These are phyloP conservation scores for Mactra quadrangularis DNA, from an alignment of 1,140 invertebrate species.

Conservation along the genomic window DNA sequence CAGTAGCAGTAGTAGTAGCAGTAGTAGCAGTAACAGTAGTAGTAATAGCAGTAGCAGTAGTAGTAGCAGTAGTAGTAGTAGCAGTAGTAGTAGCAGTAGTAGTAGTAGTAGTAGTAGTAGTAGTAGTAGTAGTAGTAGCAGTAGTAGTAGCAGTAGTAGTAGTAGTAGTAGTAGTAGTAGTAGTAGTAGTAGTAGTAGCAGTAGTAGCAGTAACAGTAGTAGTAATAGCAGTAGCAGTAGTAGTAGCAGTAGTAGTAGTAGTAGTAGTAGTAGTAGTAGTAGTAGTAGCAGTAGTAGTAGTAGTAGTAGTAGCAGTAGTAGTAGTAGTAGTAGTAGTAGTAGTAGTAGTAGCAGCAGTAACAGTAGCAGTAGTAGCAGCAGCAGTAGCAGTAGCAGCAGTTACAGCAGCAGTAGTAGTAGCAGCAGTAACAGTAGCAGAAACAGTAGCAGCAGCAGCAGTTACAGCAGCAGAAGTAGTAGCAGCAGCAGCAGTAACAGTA, in stretches of 20 bases:
- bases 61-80: slow-evolving; percentile 24
- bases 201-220: no score
- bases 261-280: background rate
- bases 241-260: slow-evolving; percentile 22
- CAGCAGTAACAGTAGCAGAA: slow-evolving; percentile 22
- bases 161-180: no score
- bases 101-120: slow-evolving; percentile 32
- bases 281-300: background rate
- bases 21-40: no score
- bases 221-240: no score
- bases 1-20: no score
- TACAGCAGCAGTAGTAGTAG: slow-evolving; percentile 15
- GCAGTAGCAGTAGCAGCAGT: slow-evolving; percentile 23
- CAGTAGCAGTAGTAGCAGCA: slow-evolving; percentile 5
- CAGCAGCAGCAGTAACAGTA: slow-evolving; percentile 18
- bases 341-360: background rate
- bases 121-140: no score
- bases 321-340: background rate
- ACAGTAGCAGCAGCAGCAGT: slow-evolving; percentile 5
- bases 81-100: slow-evolving; percentile 17
- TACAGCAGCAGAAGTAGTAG: background rate
- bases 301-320: background rate
- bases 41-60: background rate
- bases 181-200: no score
- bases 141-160: no score